Conservation (phyloP, 2,113 vertebrate species). For the Lynx canadensis region DNA sequence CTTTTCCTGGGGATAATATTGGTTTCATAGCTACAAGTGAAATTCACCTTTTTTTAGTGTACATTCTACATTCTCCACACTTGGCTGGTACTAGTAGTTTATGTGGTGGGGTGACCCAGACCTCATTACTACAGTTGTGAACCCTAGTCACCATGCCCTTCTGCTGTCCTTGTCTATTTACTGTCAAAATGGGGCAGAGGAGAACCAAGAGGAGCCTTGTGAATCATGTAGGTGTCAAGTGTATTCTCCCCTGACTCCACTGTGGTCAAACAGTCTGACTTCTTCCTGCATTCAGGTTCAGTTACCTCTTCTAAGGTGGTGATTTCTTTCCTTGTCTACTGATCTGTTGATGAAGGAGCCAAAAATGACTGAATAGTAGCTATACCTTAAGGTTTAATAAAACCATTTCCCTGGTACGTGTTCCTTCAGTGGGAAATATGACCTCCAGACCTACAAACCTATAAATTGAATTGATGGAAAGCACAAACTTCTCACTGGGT, state of each 20-base stretch:
- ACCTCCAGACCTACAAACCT: background rate
- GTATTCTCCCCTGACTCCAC: background rate
- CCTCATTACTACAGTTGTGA: background rate
- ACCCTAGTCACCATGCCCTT: background rate
- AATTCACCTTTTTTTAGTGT: background rate
- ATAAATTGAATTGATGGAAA: background rate
- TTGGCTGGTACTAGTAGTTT: background rate
- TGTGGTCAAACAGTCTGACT: background rate
- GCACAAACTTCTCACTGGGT: background rate
- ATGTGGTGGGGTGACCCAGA: background rate
- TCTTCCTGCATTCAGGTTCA: background rate
- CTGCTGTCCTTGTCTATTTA: background rate
- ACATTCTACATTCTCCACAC: background rate
- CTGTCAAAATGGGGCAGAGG: background rate
- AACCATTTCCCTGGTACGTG: background rate
- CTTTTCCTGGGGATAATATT: background rate
- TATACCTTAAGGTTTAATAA: background rate
- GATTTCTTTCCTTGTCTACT: background rate
- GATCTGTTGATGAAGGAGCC: background rate
- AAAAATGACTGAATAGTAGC: background rate
- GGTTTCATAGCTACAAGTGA: background rate
- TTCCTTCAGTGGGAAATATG: background rate
- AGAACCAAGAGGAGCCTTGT: background rate
- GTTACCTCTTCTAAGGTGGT: background rate
- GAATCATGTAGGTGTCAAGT: background rate